Evolutionary conservation across 2,113 vertebrate genomes (phyloP), one percentile per base, ranked within the genome.

Genomic region (Leptocoma aspasia): DNA sequence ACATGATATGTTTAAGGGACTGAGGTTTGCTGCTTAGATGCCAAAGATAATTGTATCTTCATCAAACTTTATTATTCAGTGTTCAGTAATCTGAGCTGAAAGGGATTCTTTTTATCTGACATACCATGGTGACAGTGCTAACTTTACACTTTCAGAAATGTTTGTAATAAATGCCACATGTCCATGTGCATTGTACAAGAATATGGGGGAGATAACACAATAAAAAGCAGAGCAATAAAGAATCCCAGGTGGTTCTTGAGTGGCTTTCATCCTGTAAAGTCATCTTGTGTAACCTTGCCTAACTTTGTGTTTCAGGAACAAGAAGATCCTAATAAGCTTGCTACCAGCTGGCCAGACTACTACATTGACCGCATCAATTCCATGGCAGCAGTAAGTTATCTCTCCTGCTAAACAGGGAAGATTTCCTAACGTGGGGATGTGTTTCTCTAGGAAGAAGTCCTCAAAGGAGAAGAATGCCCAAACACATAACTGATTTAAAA

Each of bases 271-370:
- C 27, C 13, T 81, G 19, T 68, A 52, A 72, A 87, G 18, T 9
- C 18, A 37, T 20, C 11, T 65, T 63, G 52, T 47, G 17, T 96
- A 95, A 96, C 7, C n/a, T 65, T 84, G 26, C 69, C 92, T 85
- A 86, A 88, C 69, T 94, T 91, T 94, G 33, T 84, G 9, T 98
- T 98, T 92, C 97, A 99, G 99, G 99, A 99, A 84, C 99, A 99
- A 97, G 99, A 99, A 96, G 99, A 99, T 95, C 99, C 99, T 93
- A 99, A 99, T 97, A 99, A 99, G 72, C 98, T 99, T 96, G 99
- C 99, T 28, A 99, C 99, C 97, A 99, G 99, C 98, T 99, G 99
- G 99, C 99, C 99, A 1, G 99, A 99, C 96, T 99, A 99, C 98
- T 99, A 99, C 97, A 99, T 99, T 6, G 99, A 99, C 95, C 99